Percentiles rank a stretch among this genome's conserved stretches.
phyloP scores from a whole-genome alignment of 2,888 invertebrate genomes.

The Chrysolina americana region DNA sequence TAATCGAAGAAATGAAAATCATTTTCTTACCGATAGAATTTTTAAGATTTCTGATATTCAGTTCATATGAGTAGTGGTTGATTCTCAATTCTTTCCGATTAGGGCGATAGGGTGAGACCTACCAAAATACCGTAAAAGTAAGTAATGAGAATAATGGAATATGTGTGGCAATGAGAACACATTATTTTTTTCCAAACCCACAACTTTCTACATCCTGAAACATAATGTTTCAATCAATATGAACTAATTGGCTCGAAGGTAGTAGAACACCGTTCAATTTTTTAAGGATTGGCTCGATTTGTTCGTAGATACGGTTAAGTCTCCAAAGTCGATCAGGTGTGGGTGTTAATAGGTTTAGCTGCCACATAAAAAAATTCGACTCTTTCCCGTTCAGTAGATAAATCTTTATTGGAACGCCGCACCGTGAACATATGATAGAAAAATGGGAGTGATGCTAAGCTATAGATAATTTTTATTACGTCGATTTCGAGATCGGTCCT shows the following conservation, averaged over 20 bases:
- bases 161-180: background rate
- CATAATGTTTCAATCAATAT: slow-evolving; percentile 15
- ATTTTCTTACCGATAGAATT: no score
- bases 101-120: no score
- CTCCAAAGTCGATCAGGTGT: slow-evolving; percentile 46
- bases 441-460: slow-evolving; percentile 37
- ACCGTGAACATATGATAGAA: slow-evolving; percentile 42
- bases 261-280: slow-evolving; percentile 6
- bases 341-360: slow-evolving; percentile 46
- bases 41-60: no score
- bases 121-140: no score
- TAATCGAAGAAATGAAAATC: no score
- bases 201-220: background rate
- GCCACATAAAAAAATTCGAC: slow-evolving; percentile 28
- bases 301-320: slow-evolving; percentile 49
- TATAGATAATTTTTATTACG: slow-evolving; percentile 40
- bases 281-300: slow-evolving; percentile 49
- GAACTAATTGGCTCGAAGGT: slow-evolving; percentile 29
- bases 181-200: slow-evolving; percentile 8
- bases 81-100: no score
- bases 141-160: background rate
- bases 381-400: slow-evolving; percentile 35
- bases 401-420: slow-evolving; percentile 40
- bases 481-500: slow-evolving; percentile 29
- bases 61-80: no score